These are phyloP conservation scores for Sebastolobus altivelis DNA, from an alignment of 2,797 vertebrate genomes.

Conservation along the genomic window DNA sequence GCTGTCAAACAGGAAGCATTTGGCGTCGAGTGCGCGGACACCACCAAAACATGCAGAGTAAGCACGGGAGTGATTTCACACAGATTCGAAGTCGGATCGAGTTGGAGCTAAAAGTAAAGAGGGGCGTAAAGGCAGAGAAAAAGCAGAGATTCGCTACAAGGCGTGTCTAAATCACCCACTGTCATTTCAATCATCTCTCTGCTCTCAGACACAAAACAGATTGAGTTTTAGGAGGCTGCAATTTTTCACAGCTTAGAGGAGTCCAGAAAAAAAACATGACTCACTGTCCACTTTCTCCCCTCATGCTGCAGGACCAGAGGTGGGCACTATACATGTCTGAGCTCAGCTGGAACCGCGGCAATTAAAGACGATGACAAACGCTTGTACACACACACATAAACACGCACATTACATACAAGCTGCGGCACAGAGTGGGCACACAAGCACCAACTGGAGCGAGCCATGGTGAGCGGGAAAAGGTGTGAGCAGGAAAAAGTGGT, in stretches of 20 bases:
- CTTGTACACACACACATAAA: slow-evolving; percentile 24
- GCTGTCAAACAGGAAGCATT: slow-evolving; percentile 69
- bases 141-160: slow-evolving; percentile 39
- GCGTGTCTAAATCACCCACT: slow-evolving; percentile 38
- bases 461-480: slow-evolving; percentile 80
- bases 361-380: slow-evolving; percentile 46
- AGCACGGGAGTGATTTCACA: slow-evolving; percentile 54
- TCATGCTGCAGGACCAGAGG: slow-evolving; percentile 61
- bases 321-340: slow-evolving; percentile 49
- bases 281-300: slow-evolving; percentile 40
- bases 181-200: slow-evolving; percentile 55
- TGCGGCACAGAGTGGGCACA: slow-evolving; percentile 77
- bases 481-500: slow-evolving; percentile 81
- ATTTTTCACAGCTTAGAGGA: slow-evolving; percentile 65
- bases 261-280: slow-evolving; percentile 50
- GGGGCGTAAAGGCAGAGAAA: slow-evolving; percentile 35
- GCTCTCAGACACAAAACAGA: slow-evolving; percentile 59
- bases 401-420: slow-evolving; percentile 58
- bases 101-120: slow-evolving; percentile 9
- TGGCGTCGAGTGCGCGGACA: slow-evolving; percentile 38
- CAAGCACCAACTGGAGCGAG: slow-evolving; percentile 78
- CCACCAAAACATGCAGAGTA: slow-evolving; percentile 41
- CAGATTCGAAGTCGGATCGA: slow-evolving; percentile 4
- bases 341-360: slow-evolving; percentile 62
- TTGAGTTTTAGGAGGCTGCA: slow-evolving; percentile 58